Base-by-base conservation (phyloP, 1,140 invertebrate species). In the Drosophila punjabiensis region DNA sequence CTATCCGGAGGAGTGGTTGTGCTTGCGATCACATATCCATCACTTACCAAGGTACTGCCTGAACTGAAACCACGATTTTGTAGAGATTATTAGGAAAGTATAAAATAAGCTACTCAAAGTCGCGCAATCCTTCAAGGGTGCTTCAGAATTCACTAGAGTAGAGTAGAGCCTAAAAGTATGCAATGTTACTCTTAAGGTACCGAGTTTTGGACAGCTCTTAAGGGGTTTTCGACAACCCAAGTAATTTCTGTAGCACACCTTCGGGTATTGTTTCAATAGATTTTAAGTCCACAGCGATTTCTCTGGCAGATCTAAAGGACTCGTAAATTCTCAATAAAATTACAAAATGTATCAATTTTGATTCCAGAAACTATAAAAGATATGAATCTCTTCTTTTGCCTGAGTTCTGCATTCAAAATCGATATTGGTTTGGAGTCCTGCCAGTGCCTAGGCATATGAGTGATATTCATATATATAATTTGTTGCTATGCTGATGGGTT, bases 401-500 rank as follows among this genome's bases (percentile, higher is more conserved):
- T 30, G 50, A 52, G 5, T 32, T 33, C 3, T 58, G 14, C 33
- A n/a, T 58, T 20, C 20, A n/a, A 52, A 33, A 39, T 59, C n/a
- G 9, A 14, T 32, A 6, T 10, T 10, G 14, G 35, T 16, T 20
- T 45, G 10, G 4, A 66, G 39, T 66, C 30, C 24, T 14, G 59
- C 14, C 30, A 45, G 64, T 24, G 9, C 33, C 45, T 47, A 24
- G 60, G 59, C n/a, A 28, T 63, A 14, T 45, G 59, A 45, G 59
- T 63, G 64, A 67, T 63, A 67, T 35, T 43, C 24, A 59, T 43
- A 28, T 59, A 30, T 67, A 28, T 14, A 45, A 11, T 45, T 67
- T 71, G 76, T 69, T 83, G 82, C 62, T 66, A 41, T 65, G 53
- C 60, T 43, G 32, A 45, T 63, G 45, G 41, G 45, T 43, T 71